Conservation (phyloP, 2,888 invertebrate species). For the Rhabditoides inermis region DNA sequence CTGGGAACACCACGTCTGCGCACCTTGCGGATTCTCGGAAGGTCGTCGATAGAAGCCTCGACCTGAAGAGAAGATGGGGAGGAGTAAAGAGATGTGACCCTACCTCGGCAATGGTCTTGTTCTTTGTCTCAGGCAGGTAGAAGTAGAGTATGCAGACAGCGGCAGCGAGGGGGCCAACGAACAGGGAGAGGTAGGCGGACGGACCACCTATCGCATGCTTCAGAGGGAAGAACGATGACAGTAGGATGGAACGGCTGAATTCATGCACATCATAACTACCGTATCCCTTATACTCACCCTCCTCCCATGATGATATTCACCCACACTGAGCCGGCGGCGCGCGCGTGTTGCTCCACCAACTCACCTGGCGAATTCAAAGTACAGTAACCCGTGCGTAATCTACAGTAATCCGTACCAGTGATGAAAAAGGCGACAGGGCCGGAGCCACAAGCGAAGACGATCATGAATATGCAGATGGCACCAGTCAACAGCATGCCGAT, state of each 20-base stretch:
- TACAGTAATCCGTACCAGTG: conserved; percentile 2
- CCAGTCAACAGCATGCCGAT: conserved; percentile 11
- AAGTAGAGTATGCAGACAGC: conserved; percentile 10
- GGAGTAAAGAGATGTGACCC: no score
- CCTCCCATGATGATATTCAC: conserved; percentile 8
- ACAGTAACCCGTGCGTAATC: background rate
- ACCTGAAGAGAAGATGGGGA: no score
- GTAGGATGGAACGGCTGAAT: conserved; percentile 12
- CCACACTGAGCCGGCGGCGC: conserved; percentile 13
- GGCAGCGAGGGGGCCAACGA: conserved; percentile 12
- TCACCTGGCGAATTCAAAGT: conserved; percentile 5
- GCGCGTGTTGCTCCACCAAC: conserved; percentile 10
- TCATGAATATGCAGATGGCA: conserved; percentile 15
- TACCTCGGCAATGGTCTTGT: no score
- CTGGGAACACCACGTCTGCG: no score
- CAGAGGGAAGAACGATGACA: conserved; percentile 10
- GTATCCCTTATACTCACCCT: conserved; percentile 2
- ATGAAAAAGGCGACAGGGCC: conserved; percentile 16
- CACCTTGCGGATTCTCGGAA: no score
- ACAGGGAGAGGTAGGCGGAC: conserved; percentile 8
- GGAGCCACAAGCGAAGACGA: conserved; percentile 11
- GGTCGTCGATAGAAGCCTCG: no score
- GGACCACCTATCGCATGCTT: conserved; percentile 11
- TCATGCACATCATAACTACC: background rate
- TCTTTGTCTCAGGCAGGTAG: conserved; percentile 17